These are phyloP conservation scores for Nomada ruficornis DNA, from an alignment of 2,888 invertebrate species.

Conservation along the genomic window DNA sequence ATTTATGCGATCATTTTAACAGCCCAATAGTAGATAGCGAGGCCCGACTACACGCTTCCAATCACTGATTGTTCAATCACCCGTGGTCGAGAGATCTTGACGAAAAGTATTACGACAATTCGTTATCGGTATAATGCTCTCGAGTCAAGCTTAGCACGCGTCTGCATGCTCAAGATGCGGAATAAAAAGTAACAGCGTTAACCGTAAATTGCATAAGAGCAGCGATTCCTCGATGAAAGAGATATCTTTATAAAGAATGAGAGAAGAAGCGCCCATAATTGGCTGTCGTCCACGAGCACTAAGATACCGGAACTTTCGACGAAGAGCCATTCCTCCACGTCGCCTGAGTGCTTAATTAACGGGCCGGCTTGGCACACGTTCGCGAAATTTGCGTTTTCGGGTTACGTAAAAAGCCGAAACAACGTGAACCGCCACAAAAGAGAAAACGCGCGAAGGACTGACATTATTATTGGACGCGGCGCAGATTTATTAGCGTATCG, in stretches of 20 bases:
- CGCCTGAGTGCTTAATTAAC: slow-evolving; percentile 48
- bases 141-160: too few relatives aligned
- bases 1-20: slow-evolving; percentile 41
- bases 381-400: slow-evolving; percentile 28
- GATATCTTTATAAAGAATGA: not conserved
- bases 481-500: slow-evolving; percentile 41
- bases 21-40: not conserved
- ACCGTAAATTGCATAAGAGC: slow-evolving; percentile 6
- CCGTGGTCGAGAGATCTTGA: not conserved
- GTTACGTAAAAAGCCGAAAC: slow-evolving; percentile 58
- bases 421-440: slow-evolving; percentile 52
- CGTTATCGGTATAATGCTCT: not conserved
- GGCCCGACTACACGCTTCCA: slow-evolving; percentile 7
- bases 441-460: slow-evolving; percentile 55
- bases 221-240: not conserved
- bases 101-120: not conserved
- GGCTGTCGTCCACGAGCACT: slow-evolving; percentile 19
- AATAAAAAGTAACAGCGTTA: not conserved
- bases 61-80: slow-evolving; percentile 13
- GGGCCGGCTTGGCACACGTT: slow-evolving; percentile 7
- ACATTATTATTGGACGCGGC: slow-evolving; percentile 45
- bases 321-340: slow-evolving; percentile 11
- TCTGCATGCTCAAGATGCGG: too few relatives aligned
- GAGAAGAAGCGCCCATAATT: slow-evolving; percentile 28
- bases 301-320: slow-evolving; percentile 30